These are phyloP conservation scores for Stegophylla sp. DNA, from an alignment of 2,888 invertebrate species.

Conservation along the genomic window DNA sequence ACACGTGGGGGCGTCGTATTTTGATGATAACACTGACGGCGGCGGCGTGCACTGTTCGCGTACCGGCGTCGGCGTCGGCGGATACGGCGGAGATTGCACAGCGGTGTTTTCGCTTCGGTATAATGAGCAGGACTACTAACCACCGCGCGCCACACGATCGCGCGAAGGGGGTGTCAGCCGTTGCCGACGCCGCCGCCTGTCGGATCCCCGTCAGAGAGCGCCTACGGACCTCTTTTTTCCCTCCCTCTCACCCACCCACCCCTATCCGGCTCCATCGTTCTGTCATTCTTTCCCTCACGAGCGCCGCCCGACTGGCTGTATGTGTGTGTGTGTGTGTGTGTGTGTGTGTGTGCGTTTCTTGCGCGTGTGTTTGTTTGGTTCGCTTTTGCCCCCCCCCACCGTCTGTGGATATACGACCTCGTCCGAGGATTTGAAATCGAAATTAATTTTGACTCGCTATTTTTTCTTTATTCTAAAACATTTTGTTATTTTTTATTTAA, in stretches of 20 bases:
- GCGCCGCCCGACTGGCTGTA: not conserved
- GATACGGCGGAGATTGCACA: constrained; percentile 42
- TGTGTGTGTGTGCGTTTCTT: not conserved
- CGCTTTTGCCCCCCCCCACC: not conserved
- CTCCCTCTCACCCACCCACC: not conserved
- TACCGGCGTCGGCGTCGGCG: constrained; percentile 17
- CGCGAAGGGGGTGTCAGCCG: constrained; percentile 43
- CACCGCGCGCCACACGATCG: constrained; percentile 31
- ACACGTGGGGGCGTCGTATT: constrained; percentile 37
- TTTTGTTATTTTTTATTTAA: too few relatives aligned
- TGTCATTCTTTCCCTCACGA: too few relatives aligned
- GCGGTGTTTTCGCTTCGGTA: constrained; percentile 57
- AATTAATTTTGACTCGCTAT: too few relatives aligned
- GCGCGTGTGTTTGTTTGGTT: too few relatives aligned
- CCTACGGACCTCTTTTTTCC: constrained; percentile 16
- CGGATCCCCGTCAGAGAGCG: constrained; percentile 55
- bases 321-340: not conserved
- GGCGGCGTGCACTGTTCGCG: constrained; percentile 45
- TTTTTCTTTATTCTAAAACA: too few relatives aligned
- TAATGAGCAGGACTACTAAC: constrained; percentile 50
- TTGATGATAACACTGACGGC: constrained; percentile 32
- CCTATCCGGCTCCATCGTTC: too few relatives aligned
- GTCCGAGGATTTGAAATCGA: too few relatives aligned
- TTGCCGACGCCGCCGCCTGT: constrained; percentile 7
- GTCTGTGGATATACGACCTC: too few relatives aligned